Percentiles rank a stretch among this genome's conserved stretches.
These are phyloP conservation scores for Chrysomallon squamiferum DNA, from an alignment of 1,140 invertebrate genomes.

Conservation along the genomic window DNA sequence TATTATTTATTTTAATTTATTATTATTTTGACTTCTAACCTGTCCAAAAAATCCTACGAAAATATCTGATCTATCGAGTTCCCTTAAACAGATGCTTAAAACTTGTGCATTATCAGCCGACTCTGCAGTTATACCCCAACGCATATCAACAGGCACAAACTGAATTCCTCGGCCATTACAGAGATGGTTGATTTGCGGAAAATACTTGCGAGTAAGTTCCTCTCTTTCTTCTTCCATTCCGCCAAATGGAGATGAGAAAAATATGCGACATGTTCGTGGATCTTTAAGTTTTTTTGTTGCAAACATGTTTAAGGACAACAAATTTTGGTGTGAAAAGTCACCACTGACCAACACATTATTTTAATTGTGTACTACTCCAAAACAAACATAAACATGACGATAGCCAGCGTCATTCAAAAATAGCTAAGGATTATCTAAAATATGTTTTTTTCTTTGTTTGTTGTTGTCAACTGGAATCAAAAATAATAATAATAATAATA, in stretches of 20 bases:
- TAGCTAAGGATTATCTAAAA: not conserved
- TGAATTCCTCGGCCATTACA: conserved; percentile 51
- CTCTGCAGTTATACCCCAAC: conserved; percentile 60
- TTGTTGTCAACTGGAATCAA: not conserved
- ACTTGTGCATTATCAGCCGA: conserved; percentile 52
- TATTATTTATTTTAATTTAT: no score
- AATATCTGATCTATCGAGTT: conserved; percentile 56
- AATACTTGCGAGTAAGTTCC: conserved; percentile 51
- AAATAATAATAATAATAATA: not conserved
- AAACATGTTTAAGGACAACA: not conserved
- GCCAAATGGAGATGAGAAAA: conserved; percentile 59
- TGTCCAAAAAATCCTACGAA: conserved; percentile 61
- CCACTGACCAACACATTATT: not conserved
- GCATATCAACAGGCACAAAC: conserved; percentile 58
- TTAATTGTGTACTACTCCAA: not conserved
- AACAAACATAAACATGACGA: not conserved
- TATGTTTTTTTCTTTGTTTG: not conserved
- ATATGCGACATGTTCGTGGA: conserved; percentile 46
- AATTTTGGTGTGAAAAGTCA: not conserved
- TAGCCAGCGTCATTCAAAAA: not conserved
- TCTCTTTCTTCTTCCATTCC: conserved; percentile 59
- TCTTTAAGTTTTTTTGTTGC: conserved; percentile 35
- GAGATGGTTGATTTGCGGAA: conserved; percentile 50
- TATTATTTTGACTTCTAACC: conserved; percentile 21
- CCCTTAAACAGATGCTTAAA: conserved; percentile 55